Evolutionary conservation across 2,113 vertebrate species (phyloP).

Genomic region (Heptranchias perlo): DNA sequence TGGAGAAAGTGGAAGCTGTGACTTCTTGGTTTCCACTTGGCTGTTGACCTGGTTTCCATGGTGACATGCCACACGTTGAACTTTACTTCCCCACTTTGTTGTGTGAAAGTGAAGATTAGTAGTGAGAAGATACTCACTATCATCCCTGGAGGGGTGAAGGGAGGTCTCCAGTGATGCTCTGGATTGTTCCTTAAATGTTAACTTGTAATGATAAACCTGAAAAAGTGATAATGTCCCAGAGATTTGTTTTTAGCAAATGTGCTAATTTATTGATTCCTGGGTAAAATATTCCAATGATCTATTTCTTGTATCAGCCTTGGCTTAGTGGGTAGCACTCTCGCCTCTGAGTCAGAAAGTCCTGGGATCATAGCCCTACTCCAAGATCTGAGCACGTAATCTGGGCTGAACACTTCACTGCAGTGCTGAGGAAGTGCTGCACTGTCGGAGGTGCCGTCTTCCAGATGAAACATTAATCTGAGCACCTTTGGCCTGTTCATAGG

Average conservation of each 20-base stretch:
- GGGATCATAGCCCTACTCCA: not conserved
- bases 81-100: not conserved
- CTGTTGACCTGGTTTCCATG: not conserved
- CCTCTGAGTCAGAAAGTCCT: not conserved
- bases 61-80: not conserved
- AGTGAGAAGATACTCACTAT: not conserved
- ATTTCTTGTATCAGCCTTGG: not conserved
- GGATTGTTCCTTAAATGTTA: not conserved
- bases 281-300: not conserved
- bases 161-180: not conserved
- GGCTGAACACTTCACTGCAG: not conserved
- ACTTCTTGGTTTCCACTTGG: not conserved
- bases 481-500: not conserved
- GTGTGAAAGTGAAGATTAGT: not conserved
- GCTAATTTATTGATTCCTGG: not conserved
- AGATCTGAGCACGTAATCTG: not conserved
- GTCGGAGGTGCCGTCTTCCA: not conserved
- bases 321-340: not conserved
- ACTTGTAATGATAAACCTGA: not conserved
- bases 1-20: not conserved
- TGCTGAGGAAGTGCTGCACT: not conserved
- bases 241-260: not conserved
- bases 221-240: no score
- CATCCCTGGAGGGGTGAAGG: not conserved
- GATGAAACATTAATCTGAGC: not conserved